Evolutionary conservation across 1,140 invertebrate genomes (phyloP).

Genomic region (Drosophila subpulchrella): DNA sequence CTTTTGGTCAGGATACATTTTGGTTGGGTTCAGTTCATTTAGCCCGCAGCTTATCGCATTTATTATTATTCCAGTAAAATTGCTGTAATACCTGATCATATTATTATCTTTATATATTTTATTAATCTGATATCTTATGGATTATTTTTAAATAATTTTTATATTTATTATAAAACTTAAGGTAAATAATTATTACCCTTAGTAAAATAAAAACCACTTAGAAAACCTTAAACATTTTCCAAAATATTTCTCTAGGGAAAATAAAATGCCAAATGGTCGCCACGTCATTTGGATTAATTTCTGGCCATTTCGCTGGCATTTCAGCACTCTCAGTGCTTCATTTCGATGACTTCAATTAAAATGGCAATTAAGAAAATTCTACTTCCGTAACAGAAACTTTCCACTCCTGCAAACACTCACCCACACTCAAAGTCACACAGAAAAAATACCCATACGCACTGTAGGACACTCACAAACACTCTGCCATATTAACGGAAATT

Average conservation of each 20-base stretch:
- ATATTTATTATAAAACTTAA: not conserved
- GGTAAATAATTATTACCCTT: not conserved
- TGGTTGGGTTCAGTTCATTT: slow-evolving; percentile 38
- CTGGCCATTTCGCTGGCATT: slow-evolving; percentile 5
- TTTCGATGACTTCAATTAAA: slow-evolving; percentile 57
- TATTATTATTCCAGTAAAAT: not conserved
- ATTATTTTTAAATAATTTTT: too few relatives aligned
- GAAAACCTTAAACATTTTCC: not conserved
- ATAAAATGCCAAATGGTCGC: not conserved
- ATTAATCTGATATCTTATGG: too few relatives aligned
- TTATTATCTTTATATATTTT: not conserved
- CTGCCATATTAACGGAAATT: slow-evolving; percentile 68
- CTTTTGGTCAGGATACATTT: slow-evolving; percentile 27
- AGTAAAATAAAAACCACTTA: not conserved
- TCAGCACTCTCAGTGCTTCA: slow-evolving; percentile 12
- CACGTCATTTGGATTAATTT: slow-evolving; percentile 1
- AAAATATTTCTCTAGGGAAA: not conserved
- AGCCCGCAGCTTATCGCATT: slow-evolving; percentile 18
- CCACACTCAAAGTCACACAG: not conserved
- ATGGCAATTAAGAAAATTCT: slow-evolving; percentile 65
- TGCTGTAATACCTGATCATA: not conserved
- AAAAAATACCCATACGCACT: slow-evolving; percentile 31
- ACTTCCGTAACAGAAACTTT: slow-evolving; percentile 48
- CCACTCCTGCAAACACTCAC: slow-evolving; percentile 4
- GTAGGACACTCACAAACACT: slow-evolving; percentile 16